Evolutionary conservation across 1,140 invertebrate species (phyloP).

Genomic region (Phortica variegata): DNA sequence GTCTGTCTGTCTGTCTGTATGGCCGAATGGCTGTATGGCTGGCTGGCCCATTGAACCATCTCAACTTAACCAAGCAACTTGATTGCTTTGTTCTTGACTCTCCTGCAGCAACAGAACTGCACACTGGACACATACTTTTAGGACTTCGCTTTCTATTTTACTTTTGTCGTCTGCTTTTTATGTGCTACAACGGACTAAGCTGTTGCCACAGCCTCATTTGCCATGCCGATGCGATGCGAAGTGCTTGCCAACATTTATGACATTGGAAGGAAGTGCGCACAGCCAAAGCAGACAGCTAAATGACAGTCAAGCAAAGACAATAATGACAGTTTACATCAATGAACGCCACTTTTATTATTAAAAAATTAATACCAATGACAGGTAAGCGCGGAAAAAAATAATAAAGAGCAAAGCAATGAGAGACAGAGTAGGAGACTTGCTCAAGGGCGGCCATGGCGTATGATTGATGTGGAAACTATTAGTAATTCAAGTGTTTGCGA

Average conservation of each 20-base stretch:
- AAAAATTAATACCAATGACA: conserved; percentile 43
- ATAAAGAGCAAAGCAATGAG: background rate
- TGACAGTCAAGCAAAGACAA: conserved; percentile 23
- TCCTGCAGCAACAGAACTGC: conserved; percentile 4
- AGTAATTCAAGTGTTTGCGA: background rate
- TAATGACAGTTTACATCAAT: conserved; percentile 41
- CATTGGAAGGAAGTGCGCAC: too few relatives aligned
- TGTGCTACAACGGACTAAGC: background rate
- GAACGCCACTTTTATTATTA: conserved; percentile 31
- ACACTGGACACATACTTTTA: too few relatives aligned
- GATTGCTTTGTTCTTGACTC: background rate
- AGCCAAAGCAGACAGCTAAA: conserved; percentile 23
- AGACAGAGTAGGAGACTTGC: too few relatives aligned
- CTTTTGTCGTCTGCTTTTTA: background rate
- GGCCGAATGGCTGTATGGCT: conserved; percentile 26
- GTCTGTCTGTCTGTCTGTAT: background rate
- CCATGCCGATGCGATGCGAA: too few relatives aligned
- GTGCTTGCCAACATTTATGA: too few relatives aligned
- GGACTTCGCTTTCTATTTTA: background rate
- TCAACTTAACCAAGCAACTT: too few relatives aligned
- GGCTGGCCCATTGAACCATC: conserved; percentile 12
- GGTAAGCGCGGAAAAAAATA: conserved; percentile 13
- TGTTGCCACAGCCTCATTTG: conserved; percentile 13
- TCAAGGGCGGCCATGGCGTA: conserved; percentile 36
- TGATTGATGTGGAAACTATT: conserved; percentile 48